phyloP scores from a whole-genome alignment of 2,888 invertebrate species.

The Oxytorus armatus region DNA sequence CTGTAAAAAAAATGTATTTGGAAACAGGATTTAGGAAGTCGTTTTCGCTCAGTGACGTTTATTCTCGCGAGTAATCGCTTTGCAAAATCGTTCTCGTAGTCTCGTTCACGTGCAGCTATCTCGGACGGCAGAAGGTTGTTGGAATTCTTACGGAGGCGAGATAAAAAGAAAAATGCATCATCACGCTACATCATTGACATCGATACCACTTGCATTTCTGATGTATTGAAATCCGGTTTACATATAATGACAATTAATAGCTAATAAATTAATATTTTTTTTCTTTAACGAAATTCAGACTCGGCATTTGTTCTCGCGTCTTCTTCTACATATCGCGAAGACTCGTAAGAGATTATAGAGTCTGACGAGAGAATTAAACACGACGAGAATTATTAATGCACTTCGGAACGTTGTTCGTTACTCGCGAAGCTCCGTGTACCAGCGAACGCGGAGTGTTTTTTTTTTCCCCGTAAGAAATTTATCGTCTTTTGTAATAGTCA shows the following conservation, averaged over 20 bases:
- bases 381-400: background rate
- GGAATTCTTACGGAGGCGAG: slow-evolving; percentile 34
- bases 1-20: too few relatives aligned
- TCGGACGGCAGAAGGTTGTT: slow-evolving; percentile 51
- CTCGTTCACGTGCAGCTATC: slow-evolving; percentile 15
- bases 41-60: too few relatives aligned
- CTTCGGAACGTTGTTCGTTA: background rate
- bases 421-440: background rate
- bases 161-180: background rate
- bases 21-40: too few relatives aligned
- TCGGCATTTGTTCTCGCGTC: slow-evolving; percentile 5
- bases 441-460: background rate
- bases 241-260: slow-evolving; percentile 36
- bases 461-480: background rate
- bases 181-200: slow-evolving; percentile 18
- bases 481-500: too few relatives aligned
- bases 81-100: slow-evolving; percentile 19
- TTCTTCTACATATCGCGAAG: background rate
- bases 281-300: background rate
- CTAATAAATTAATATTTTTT: slow-evolving; percentile 20
- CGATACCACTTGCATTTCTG: background rate
- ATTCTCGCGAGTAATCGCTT: slow-evolving; percentile 17
- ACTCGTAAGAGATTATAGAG: background rate
- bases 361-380: background rate
- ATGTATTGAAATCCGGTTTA: slow-evolving; percentile 33